A percentile compares a stretch with the other conserved stretches of the same genome.
Conservation (phyloP, 2,888 invertebrate genomes). For the Microchrysa polita region DNA sequence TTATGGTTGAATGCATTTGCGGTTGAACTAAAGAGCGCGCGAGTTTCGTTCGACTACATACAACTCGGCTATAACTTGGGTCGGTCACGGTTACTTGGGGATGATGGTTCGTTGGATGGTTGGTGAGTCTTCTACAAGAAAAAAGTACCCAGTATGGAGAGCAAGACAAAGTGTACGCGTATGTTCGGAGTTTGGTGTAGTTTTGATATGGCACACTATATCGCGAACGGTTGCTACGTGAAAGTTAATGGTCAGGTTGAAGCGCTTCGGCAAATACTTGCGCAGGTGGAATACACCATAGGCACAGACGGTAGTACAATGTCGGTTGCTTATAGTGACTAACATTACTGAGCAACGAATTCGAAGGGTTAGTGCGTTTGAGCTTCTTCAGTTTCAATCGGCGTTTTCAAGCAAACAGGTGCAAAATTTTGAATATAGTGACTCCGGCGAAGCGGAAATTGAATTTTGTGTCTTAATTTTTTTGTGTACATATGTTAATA, state of each 20-base stretch:
- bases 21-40: too few relatives aligned
- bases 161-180: constrained; percentile 19
- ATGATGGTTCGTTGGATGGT: constrained; percentile 2
- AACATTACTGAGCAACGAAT: background rate
- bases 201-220: background rate
- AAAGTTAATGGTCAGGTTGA: background rate
- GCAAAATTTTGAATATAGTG: constrained; percentile 1
- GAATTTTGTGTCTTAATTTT: too few relatives aligned
- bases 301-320: too few relatives aligned
- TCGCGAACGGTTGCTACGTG: constrained; percentile 16
- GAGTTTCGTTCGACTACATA: too few relatives aligned
- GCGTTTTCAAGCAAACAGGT: constrained; percentile 27
- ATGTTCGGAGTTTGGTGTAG: background rate
- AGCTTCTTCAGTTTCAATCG: constrained; percentile 26
- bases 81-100: constrained; percentile 28
- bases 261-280: constrained; percentile 16
- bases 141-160: too few relatives aligned
- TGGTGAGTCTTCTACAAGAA: constrained; percentile 17
- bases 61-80: too few relatives aligned
- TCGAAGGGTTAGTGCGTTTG: constrained; percentile 2
- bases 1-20: too few relatives aligned
- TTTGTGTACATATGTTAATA: background rate
- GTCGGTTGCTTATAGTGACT: constrained; percentile 19
- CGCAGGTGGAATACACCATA: constrained; percentile 37
- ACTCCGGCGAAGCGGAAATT: background rate